Evolutionary conservation across 2,888 invertebrate genomes (phyloP), one percentile per base, ranked within the genome.

Genomic region (Drosophila histrio): DNA sequence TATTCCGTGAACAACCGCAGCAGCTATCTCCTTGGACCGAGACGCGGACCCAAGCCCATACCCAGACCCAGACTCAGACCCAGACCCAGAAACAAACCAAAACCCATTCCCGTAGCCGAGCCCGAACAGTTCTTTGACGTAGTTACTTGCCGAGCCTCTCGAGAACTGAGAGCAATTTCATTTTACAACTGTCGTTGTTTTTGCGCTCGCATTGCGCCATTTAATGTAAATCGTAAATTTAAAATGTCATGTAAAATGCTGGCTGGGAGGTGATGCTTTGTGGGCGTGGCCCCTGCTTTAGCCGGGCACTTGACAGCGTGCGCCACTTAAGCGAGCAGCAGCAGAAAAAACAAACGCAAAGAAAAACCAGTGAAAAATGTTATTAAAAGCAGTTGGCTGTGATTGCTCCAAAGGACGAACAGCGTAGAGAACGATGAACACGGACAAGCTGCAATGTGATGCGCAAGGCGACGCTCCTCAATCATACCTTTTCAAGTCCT

Each of bases 221-320:
- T 83, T 83, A 83, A 83, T 86, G 87, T 81, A 87, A 87, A 84
- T 84, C 87, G 84, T 84, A 84, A 84, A 84, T 84, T 84, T 84
- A 87, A 84, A 83, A 84, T 84, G 84, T 84, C 84, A 84, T 84
- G 87, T 87, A 82, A 82, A 87, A 84, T 46, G 72, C 64, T 65
- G 66, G 57, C 22, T 50, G 68, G 72, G 66, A 43, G 72, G 68
- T 57, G 74, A 72, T 62, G 64, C 26, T 57, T 56, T 49, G 75
- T 71, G 64, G 81, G 87, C 74, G 81, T 75, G 70, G 79, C 64
- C 60, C 52, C 17, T 19, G 54, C 66, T 17, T 39, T 26, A 44
- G 61, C 64, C 49, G 66, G 50, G 61, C 62, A 69, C 70, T 72
- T 72, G 77, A 72, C 76, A 69, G 69, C 62, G 62, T 65, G 62